phyloP scores from a whole-genome alignment of 2,888 invertebrate species.

The Tubulanus polymorphus region DNA sequence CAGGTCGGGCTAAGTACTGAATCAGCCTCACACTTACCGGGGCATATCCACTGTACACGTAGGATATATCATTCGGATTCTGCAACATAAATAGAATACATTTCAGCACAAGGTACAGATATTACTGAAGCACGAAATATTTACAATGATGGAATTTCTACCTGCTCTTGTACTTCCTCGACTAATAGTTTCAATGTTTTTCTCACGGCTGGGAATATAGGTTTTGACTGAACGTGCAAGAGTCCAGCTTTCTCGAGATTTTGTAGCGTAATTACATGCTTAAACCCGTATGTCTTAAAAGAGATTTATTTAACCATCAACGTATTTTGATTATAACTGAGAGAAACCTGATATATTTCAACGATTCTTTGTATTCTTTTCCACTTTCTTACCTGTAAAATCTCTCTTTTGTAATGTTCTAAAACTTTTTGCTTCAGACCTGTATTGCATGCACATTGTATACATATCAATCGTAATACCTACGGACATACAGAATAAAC shows the following conservation, averaged over 20 bases:
- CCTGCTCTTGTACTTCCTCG: conserved; percentile 79
- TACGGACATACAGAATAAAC: conserved; percentile 24
- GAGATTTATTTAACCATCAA: background rate
- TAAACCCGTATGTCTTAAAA: conserved; percentile 78
- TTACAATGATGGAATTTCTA: conserved; percentile 15
- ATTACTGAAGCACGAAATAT: background rate
- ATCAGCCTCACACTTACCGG: conserved; percentile 81
- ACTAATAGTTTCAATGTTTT: conserved; percentile 75
- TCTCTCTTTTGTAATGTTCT: conserved; percentile 69
- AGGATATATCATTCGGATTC: conserved; percentile 81
- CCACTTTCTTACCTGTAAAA: conserved; percentile 57
- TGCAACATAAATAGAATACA: conserved; percentile 24
- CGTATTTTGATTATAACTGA: background rate
- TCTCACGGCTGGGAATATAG: conserved; percentile 51
- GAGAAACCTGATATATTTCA: background rate
- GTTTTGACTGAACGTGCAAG: conserved; percentile 64
- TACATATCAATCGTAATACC: conserved; percentile 81
- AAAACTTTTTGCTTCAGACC: conserved; percentile 87
- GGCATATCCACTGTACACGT: conserved; percentile 87
- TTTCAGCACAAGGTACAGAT: background rate
- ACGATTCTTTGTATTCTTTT: background rate
- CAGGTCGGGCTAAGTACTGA: conserved; percentile 54
- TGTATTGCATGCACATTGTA: conserved; percentile 87
- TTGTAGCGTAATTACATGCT: conserved; percentile 74
- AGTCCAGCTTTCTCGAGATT: conserved; percentile 85